Base-by-base conservation (phyloP, 2,113 vertebrate species). In the Oenanthe oenanthe region DNA sequence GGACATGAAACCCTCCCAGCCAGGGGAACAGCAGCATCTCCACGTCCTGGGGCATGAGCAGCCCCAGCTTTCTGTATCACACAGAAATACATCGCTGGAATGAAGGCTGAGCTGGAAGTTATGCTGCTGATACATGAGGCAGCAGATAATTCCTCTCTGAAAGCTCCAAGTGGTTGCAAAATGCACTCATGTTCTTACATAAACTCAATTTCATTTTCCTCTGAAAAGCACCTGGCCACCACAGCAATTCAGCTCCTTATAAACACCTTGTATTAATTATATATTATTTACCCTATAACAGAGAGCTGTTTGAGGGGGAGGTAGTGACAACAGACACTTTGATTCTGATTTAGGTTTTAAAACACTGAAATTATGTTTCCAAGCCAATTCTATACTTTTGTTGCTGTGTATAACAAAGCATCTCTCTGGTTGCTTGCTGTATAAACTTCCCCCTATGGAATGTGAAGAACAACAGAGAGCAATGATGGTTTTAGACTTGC, bases 291-390 rank as follows among this genome's bases (percentile, higher is more conserved):
- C 19, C 34, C 10, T 28, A 12, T 26, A 45, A 31, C 42, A 56
- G 7, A 38, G 31, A 67, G 28, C 43, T n/a, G 10, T 2, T 7
- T 8, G 21, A 72, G 29, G 32, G 66, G 3, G 45, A 68, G 18
- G 21, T 2, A n/a, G 22, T 47, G 61, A 54, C 17, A 50, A 7
- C 2, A 5, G 21, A 3, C 17, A 9, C 0, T 3, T 57, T 29
- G 19, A 43, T 88, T 77, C 43, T 51, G n/a, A 20, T 40, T 29
- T 66, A 73, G 29, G 19, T 70, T 93, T 54, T 31, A 19, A 79
- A 65, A 19, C 48, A 29, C 12, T 84, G n/a, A 38, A 57, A 26
- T 53, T n/a, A 19, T 40, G 81, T 81, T 72, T 21, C 36, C 65
- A 63, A 70, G 21, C 6, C 24, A 60, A 21, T 85, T 11, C 40